Percentiles rank a stretch among this genome's conserved stretches.
Conservation (phyloP, 2,113 vertebrate species). For the Rhombomys opimus region DNA sequence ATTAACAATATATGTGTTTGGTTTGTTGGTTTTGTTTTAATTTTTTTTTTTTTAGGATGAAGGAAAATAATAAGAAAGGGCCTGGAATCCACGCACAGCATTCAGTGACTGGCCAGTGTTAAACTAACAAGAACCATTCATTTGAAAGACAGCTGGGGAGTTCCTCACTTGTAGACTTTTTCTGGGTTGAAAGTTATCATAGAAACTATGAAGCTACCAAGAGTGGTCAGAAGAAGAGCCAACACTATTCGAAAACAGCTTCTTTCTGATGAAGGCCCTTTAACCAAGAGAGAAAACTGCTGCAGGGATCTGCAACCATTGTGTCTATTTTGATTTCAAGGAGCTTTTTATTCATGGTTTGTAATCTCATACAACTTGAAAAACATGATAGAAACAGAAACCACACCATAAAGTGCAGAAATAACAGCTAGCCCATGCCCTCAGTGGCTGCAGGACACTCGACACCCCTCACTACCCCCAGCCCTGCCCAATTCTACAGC, state of each 20-base stretch:
- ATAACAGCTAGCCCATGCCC: not conserved
- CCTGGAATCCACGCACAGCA: not conserved
- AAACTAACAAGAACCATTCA: not conserved
- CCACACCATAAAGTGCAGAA: not conserved
- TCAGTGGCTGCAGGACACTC: not conserved
- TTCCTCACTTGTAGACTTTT: not conserved
- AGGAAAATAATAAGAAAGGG: slow-evolving; percentile 22
- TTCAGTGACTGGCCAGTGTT: not conserved
- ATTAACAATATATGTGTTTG: not conserved
- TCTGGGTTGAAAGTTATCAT: not conserved
- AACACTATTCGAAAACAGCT: not conserved
- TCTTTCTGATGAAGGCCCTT: not conserved
- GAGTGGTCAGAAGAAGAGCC: not conserved
- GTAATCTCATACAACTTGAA: not conserved
- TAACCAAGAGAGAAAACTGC: not conserved
- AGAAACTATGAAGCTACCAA: not conserved
- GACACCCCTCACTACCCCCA: not conserved
- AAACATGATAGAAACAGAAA: not conserved
- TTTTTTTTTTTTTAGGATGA: not conserved
- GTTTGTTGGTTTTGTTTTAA: not conserved
- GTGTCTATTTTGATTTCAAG: not conserved
- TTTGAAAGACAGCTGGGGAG: not conserved
- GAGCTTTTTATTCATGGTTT: not conserved
- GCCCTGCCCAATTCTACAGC: not conserved
- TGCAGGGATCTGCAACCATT: not conserved